These are phyloP conservation scores for Epinotia demarniana DNA, from an alignment of 2,888 invertebrate genomes.

Conservation along the genomic window DNA sequence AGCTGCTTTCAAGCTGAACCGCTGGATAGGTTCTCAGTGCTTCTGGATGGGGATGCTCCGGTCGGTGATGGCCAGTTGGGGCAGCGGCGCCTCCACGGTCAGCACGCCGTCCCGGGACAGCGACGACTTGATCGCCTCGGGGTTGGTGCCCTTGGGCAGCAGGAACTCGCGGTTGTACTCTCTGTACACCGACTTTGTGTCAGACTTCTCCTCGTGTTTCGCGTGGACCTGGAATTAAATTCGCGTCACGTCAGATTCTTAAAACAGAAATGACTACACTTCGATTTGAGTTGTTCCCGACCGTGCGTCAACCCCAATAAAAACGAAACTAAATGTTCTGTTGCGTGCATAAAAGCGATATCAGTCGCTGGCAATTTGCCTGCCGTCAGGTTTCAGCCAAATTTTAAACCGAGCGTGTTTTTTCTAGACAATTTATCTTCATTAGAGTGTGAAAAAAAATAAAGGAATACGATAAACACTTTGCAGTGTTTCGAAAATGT, in stretches of 20 bases:
- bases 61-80: slow-evolving; percentile 92
- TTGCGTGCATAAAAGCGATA: slow-evolving; percentile 58
- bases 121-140: slow-evolving; percentile 97
- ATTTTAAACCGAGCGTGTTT: slow-evolving; percentile 59
- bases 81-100: slow-evolving; percentile 98
- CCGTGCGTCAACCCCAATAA: slow-evolving; percentile 62
- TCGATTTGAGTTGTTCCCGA: slow-evolving; percentile 26
- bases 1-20: slow-evolving; percentile 69
- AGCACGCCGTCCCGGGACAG: slow-evolving; percentile 98
- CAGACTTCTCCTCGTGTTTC: slow-evolving; percentile 98
- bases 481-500: slow-evolving; percentile 24
- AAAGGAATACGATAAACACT: slow-evolving; percentile 38
- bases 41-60: slow-evolving; percentile 92
- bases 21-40: slow-evolving; percentile 70
- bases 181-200: slow-evolving; percentile 98
- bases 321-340: slow-evolving; percentile 49
- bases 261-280: slow-evolving; percentile 33
- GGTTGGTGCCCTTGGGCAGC: slow-evolving; percentile 98
- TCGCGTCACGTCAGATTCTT: slow-evolving; percentile 42
- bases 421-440: slow-evolving; percentile 63
- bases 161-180: slow-evolving; percentile 99
- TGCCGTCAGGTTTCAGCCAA: slow-evolving; percentile 57
- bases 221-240: slow-evolving; percentile 93
- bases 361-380: slow-evolving; percentile 69
- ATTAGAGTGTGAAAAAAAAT: slow-evolving; percentile 58